Conservation (phyloP, 2,113 vertebrate species). For the Psittacus erithacus region DNA sequence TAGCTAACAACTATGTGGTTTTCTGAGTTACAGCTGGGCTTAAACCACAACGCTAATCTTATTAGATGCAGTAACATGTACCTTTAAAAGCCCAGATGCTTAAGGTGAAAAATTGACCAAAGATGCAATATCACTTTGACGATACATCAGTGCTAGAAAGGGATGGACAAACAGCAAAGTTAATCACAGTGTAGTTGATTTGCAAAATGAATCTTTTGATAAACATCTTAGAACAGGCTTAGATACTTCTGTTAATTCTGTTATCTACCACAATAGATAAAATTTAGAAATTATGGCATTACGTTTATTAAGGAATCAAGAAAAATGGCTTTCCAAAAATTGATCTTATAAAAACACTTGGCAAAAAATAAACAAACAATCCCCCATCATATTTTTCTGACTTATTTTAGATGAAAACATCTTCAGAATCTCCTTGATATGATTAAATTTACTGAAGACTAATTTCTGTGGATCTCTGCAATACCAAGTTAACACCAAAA, state of each 20-base stretch:
- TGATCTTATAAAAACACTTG: not conserved
- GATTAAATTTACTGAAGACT: not conserved
- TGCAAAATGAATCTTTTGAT: slow-evolving; percentile 35
- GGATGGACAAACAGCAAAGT: not conserved
- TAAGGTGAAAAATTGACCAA: slow-evolving; percentile 2
- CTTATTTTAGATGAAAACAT: slow-evolving; percentile 6
- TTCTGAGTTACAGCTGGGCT: too few species aligned
- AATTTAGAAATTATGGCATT: slow-evolving; percentile 27
- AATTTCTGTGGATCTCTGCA: not conserved
- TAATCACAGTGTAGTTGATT: slow-evolving; percentile 24
- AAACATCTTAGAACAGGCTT: slow-evolving; percentile 25
- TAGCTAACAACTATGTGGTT: too few species aligned
- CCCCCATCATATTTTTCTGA: not conserved
- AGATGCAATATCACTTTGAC: slow-evolving; percentile 8
- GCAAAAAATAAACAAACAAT: not conserved
- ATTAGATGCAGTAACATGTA: not conserved
- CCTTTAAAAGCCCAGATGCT: not conserved
- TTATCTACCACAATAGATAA: slow-evolving; percentile 33
- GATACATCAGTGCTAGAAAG: not conserved
- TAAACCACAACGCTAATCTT: not conserved
- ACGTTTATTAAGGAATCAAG: not conserved
- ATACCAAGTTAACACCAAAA: not conserved
- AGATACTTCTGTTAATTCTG: not conserved
- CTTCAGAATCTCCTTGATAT: not conserved
- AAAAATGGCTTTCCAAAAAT: slow-evolving; percentile 18